These are phyloP conservation scores for Lysiphlebus fabarum DNA, from an alignment of 1,140 invertebrate species.

Conservation along the genomic window DNA sequence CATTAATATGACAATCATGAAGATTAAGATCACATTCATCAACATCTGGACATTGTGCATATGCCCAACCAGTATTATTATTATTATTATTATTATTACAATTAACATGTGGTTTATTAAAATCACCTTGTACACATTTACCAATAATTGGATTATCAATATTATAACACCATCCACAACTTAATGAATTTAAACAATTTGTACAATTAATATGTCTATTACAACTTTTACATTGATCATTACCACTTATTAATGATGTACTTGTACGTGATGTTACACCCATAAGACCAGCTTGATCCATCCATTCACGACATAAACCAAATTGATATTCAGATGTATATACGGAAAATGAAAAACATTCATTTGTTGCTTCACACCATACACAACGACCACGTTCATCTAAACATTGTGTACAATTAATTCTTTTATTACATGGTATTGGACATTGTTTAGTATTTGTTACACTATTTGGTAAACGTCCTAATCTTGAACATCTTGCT, in stretches of 20 bases:
- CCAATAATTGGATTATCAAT: slow-evolving; percentile 82
- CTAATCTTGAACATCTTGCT: slow-evolving; percentile 75
- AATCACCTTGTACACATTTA: slow-evolving; percentile 73
- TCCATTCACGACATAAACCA: slow-evolving; percentile 88
- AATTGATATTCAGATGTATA: slow-evolving; percentile 93
- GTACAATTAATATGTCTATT: slow-evolving; percentile 73
- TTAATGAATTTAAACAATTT: slow-evolving; percentile 74
- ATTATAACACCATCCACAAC: slow-evolving; percentile 93
- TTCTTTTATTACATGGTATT: slow-evolving; percentile 69
- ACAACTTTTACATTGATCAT: slow-evolving; percentile 79
- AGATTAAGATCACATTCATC: slow-evolving; percentile 86
- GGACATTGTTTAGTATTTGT: slow-evolving; percentile 67
- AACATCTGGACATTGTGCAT: slow-evolving; percentile 87
- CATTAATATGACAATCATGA: slow-evolving; percentile 85
- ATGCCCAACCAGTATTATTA: slow-evolving; percentile 73
- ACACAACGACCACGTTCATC: slow-evolving; percentile 84
- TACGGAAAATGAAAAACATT: slow-evolving; percentile 91
- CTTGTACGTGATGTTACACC: slow-evolving; percentile 47
- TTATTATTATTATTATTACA: slow-evolving; percentile 59
- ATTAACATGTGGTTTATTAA: slow-evolving; percentile 67
- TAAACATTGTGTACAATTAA: slow-evolving; percentile 77
- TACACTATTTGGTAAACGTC: slow-evolving; percentile 67
- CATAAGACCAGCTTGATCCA: slow-evolving; percentile 69
- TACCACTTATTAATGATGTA: slow-evolving; percentile 40
- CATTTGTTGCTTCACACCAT: slow-evolving; percentile 88